Conservation (phyloP, 1,140 invertebrate genomes). For the Chionoecetes opilio region DNA sequence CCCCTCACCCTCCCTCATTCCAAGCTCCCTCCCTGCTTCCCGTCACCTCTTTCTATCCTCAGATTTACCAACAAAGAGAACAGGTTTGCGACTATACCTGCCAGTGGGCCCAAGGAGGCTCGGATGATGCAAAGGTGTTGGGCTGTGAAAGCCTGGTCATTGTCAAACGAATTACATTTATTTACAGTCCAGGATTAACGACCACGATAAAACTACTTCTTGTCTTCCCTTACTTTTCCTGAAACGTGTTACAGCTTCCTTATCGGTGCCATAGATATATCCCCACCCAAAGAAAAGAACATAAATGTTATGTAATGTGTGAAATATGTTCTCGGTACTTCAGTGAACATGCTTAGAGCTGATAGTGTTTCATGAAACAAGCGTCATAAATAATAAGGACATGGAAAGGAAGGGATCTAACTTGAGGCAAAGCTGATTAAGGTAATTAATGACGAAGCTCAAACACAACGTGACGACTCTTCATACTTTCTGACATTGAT, state of each 20-base stretch:
- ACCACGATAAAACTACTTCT: background rate
- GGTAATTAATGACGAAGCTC: background rate
- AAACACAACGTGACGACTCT: background rate
- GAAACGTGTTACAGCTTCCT: background rate
- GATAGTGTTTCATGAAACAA: background rate
- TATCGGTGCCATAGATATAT: background rate
- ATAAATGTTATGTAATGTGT: background rate
- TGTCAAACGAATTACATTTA: background rate
- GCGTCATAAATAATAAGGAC: background rate
- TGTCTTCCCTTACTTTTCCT: background rate
- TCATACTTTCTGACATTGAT: background rate
- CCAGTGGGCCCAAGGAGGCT: background rate
- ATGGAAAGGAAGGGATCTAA: background rate
- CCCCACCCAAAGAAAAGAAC: background rate
- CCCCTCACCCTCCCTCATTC: background rate
- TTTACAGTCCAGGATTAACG: background rate
- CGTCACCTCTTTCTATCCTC: background rate
- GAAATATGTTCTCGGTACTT: background rate
- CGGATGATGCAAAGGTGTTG: background rate
- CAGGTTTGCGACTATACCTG: background rate
- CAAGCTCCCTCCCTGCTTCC: slow-evolving; percentile 3
- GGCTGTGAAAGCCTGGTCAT: background rate
- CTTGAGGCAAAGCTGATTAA: background rate
- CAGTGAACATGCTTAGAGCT: background rate
- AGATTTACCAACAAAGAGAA: slow-evolving; percentile 30